Conservation (phyloP, 2,113 vertebrate genomes). For the Bungarus multicinctus region DNA sequence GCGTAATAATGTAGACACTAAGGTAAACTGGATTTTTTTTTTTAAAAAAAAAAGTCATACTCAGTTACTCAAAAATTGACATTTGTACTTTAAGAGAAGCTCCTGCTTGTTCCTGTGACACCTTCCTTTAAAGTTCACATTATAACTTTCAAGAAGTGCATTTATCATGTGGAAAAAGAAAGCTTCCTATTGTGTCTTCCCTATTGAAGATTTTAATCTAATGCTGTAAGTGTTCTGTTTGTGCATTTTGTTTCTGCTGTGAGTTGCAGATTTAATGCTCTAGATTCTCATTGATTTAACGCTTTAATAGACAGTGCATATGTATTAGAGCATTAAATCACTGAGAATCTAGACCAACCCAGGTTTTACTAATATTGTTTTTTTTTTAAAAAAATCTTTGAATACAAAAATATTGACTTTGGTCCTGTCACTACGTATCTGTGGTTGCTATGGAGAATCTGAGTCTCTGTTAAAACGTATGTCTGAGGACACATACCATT, state of each 20-base stretch:
- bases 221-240: neutral
- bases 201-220: neutral
- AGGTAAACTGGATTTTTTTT: neutral
- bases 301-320: neutral
- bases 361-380: neutral
- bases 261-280: neutral
- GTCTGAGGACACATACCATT: constrained; percentile 8
- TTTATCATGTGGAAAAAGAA: neutral
- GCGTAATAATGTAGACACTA: neutral
- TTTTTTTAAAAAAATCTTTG: constrained; percentile 1
- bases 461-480: constrained; percentile 1
- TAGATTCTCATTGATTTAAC: neutral
- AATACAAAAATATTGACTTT: constrained; percentile 44
- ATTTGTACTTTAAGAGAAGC: neutral
- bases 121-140: neutral
- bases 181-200: neutral
- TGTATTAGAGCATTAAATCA: neutral
- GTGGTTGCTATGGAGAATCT: constrained; percentile 44
- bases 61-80: neutral
- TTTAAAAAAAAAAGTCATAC: neutral
- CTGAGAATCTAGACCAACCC: neutral
- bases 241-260: neutral
- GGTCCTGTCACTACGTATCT: constrained; percentile 27
- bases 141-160: neutral
- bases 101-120: neutral